Percentiles rank a stretch among this genome's conserved stretches.
These are phyloP conservation scores for Epinephelus coioides DNA, from an alignment of 2,797 vertebrate genomes.

Conservation along the genomic window DNA sequence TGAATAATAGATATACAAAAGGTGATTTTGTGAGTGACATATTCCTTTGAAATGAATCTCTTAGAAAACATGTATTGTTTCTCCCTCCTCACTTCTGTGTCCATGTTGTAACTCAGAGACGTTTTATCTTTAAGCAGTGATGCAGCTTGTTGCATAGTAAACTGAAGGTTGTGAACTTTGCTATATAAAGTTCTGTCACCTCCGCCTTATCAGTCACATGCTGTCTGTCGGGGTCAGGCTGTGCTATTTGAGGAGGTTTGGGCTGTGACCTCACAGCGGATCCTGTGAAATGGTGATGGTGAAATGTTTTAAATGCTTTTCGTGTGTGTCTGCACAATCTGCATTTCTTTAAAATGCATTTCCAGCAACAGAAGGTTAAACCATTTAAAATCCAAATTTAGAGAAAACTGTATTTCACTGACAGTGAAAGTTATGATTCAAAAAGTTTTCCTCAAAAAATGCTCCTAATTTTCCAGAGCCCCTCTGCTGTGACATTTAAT, in stretches of 20 bases:
- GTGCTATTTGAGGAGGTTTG: neutral
- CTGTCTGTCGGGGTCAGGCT: neutral
- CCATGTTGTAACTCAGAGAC: neutral
- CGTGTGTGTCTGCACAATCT: neutral
- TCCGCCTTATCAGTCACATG: neutral
- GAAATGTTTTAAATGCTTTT: neutral
- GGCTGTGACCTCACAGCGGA: neutral
- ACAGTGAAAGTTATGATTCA: neutral
- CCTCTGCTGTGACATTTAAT: slow-evolving; percentile 21
- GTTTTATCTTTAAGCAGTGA: neutral
- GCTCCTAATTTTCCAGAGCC: neutral
- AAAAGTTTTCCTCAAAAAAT: neutral
- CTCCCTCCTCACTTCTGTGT: neutral
- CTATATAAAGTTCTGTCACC: neutral
- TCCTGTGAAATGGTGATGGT: neutral
- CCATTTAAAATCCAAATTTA: neutral
- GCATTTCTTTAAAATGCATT: neutral
- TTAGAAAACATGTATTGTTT: neutral
- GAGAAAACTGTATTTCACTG: neutral
- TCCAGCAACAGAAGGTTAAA: neutral
- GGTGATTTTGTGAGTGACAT: no score
- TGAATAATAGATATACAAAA: no score
- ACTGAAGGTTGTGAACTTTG: neutral
- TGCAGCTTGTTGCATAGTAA: neutral
- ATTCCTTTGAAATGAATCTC: neutral